Conservation (phyloP, 2,797 vertebrate genomes). For the Enteromius unitaeniatus region DNA sequence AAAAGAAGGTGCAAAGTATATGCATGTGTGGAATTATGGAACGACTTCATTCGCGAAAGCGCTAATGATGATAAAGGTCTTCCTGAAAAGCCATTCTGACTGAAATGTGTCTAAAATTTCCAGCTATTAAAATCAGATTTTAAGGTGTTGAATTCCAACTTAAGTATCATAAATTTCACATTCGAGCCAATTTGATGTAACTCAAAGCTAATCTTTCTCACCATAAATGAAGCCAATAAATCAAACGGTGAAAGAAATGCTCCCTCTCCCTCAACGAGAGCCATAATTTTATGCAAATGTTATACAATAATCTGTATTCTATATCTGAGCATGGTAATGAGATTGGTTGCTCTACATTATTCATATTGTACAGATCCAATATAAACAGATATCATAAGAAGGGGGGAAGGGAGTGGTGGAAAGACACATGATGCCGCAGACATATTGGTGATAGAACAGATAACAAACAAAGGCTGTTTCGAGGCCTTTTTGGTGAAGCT, state of each 20-base stretch:
- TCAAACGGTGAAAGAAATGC: conserved; percentile 30
- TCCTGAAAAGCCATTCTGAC: conserved; percentile 25
- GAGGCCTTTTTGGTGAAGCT: conserved; percentile 13
- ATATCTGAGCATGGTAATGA: conserved; percentile 54
- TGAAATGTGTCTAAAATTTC: conserved; percentile 19
- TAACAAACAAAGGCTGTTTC: conserved; percentile 24
- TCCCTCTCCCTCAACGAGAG: conserved; percentile 35
- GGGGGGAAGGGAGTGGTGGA: conserved; percentile 4
- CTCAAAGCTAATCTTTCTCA: conserved; percentile 47
- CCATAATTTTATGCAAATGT: conserved; percentile 58
- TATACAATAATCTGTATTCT: conserved; percentile 59
- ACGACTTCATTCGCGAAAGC: conserved; percentile 31
- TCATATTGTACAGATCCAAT: conserved; percentile 55
- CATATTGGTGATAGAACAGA: conserved; percentile 20
- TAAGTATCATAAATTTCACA: conserved; percentile 36
- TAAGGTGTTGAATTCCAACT: conserved; percentile 36
- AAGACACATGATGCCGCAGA: conserved; percentile 29
- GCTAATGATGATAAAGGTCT: conserved; percentile 45
- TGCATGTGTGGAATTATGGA: conserved; percentile 15
- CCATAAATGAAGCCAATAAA: conserved; percentile 53
- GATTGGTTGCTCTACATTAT: conserved; percentile 57
- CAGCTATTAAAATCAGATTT: conserved; percentile 25
- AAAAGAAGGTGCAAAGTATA: conserved; percentile 43
- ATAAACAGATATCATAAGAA: conserved; percentile 54
- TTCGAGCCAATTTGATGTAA: conserved; percentile 36